Evolutionary conservation across 2,113 vertebrate species (phyloP).

Genomic region (Malaclemys terrapin): DNA sequence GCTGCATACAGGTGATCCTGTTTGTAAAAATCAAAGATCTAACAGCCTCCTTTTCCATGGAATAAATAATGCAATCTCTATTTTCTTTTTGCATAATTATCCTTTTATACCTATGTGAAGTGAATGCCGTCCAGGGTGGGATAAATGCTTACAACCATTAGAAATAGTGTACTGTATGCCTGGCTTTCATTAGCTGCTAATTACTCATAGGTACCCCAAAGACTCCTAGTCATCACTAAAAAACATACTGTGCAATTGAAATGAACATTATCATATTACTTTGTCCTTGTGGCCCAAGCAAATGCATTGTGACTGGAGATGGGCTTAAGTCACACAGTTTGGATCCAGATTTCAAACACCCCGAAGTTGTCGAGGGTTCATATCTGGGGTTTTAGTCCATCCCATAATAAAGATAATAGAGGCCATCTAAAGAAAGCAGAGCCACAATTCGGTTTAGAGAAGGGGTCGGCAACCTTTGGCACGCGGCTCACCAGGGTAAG

Average conservation of each 20-base stretch:
- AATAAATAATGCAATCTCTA: constrained; percentile 33
- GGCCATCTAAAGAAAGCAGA: not conserved
- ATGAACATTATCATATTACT: not conserved
- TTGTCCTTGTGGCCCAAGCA: not conserved
- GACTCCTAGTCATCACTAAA: not conserved
- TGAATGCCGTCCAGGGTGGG: not conserved
- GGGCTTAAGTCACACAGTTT: not conserved
- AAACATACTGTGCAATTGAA: not conserved
- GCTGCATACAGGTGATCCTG: constrained; percentile 13
- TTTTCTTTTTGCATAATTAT: constrained; percentile 54
- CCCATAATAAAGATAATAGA: not conserved
- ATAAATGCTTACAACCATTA: not conserved
- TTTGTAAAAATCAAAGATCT: constrained; percentile 27
- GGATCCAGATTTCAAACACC: not conserved
- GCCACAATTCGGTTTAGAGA: not conserved
- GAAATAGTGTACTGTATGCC: not conserved
- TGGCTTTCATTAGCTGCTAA: constrained; percentile 32
- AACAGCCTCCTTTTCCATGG: constrained; percentile 3
- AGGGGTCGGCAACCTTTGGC: no score
- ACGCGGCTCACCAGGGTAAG: no score
- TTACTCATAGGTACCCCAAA: not conserved
- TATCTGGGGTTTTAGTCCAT: not conserved
- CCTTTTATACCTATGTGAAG: constrained; percentile 37
- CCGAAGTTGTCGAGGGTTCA: not conserved
- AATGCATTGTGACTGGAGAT: not conserved